Base-by-base conservation (phyloP, 2,797 vertebrate species). In the Aselliscus stoliczkanus region DNA sequence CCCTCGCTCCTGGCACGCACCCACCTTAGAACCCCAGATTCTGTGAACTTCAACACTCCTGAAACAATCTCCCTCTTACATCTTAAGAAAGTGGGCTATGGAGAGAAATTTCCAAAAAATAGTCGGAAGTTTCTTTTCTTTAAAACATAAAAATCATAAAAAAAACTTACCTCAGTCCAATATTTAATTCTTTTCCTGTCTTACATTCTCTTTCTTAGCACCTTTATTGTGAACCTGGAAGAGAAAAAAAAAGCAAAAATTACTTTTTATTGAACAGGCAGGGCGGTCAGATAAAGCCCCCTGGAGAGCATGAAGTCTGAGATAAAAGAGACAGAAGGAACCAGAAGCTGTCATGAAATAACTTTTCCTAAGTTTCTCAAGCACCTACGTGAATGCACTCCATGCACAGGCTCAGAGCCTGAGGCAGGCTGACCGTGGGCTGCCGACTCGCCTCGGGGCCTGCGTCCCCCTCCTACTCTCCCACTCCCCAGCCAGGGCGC, bases 141-240 rank as follows among this genome's bases (percentile, higher is more conserved):
- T 69, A 64, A 62, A 21, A 64, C 86, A 47, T 50, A 18, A 62
- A 62, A 73, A 62, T 62, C 39, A 60, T 47, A 37, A 91, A 84
- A 93, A 93, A 96, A 76, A 95, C 97, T 98, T 96, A 98, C 97
- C 97, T 97, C 69, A 56, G 73, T 84, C 95, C 96, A 96, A 88
- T 90, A 90, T 79, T 93, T 90, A 95, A 72, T 87, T 95, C 50
- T 95, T 93, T 87, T 95, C 92, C 89, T 52, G 70, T 96, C 90
- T 97, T 95, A 96, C 97, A 98, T 98, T 96, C 91, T 97, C 93
- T 77, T 93, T 91, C 82, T 95, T 96, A 97, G 97, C 97, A 97
- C 97, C 95, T 96, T 96, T 90, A 96, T 69, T 94, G 94, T 91
- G 76, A 97, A 97, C 94, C 97, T 97, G 34, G 20, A 14, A 14